Evolutionary conservation across 2,113 vertebrate genomes (phyloP), one percentile per base, ranked within the genome.

Genomic region (Notechis scutatus): DNA sequence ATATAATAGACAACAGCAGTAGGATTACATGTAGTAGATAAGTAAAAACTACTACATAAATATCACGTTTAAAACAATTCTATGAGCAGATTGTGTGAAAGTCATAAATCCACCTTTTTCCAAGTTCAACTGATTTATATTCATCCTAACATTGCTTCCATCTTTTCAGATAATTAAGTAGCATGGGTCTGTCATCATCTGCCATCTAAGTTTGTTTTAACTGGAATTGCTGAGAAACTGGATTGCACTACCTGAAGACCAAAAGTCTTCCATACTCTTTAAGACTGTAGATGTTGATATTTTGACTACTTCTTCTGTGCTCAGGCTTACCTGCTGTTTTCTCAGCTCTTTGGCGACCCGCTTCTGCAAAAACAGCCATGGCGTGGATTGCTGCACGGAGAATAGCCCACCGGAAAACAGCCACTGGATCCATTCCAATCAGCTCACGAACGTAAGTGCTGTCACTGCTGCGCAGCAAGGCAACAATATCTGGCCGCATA

Each of bases 401-500:
- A 92, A 99, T 98, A 0, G 99, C 98, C 99, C 99, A 99, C 42
- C 99, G 98, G 97, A 99, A 99, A 97, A 99, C 99, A 1, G 99
- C 99, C 42, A 99, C 98, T 0, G 99, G 99, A 86, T 99, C 99
- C 99, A 99, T 99, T 15, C 99, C 98, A 0, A 99, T 98, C 90
- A 99, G 98, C 97, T 99, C 98, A 2, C 99, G 98, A 90, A 99
- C 98, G 0, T 98, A 99, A 0, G 98, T 97, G 1, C 99, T 98
- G 95, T 99, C 99, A 0, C 99, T 99, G 97, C 99, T 98, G 14
- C 99, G 97, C n/a, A 99, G 97, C 34, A 99, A 97, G 0, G 99
- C 99, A 89, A 99, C 99, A 0, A 99, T 99, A 92, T 99, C 99
- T 0, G 99, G 98, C 3, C 99, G 98, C 99, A 99, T 99, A 97